Base-by-base conservation (phyloP, 2,113 vertebrate genomes). In the Chaetodon auriga region DNA sequence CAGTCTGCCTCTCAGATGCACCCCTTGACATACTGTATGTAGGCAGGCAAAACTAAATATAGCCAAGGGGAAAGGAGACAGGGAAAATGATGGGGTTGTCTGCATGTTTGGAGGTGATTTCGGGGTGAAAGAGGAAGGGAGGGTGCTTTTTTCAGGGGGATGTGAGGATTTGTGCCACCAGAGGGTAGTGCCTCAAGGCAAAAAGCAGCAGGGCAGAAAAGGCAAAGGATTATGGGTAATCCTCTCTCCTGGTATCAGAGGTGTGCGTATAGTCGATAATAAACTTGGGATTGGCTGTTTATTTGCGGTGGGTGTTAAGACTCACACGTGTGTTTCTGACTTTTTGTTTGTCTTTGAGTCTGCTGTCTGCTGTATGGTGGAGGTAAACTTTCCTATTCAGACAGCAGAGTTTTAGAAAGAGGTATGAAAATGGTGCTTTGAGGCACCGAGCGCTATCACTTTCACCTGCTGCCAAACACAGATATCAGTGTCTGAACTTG, bases 151-250 rank as follows among this genome's bases (percentile, higher is more conserved):
- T 89, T 61, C 0, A 35, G 6, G 43, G 60, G 65, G 61, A 25
- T 61, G 6, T 66, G 11, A 66, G 76, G 81, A 75, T 84, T 82
- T 85, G 73, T 84, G 78, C 80, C 78, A 87, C 77, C 75, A 82
- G 81, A 89, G 81, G 84, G 62, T 78, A 75, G 72, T 46, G 80
- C 81, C 84, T 89, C 72, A 55, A 85, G 84, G 84, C 86, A 75
- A 82, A 89, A 51, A 73, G 57, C 89, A 89, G 68, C 71, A 75
- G 81, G 83, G 83, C 84, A 90, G 75, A 89, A 87, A 85, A 86
- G 60, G 61, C 88, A 82, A 82, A 83, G 87, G 86, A 89, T 89
- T 91, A 78, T 93, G 88, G 78, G 86, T 93, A 91, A 92, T 92
- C 88, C 75, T 70, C 62, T 83, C 71, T 77, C 68, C 73, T 82